Conservation (phyloP, 1,140 invertebrate genomes). For the Papilio aristodemus region DNA sequence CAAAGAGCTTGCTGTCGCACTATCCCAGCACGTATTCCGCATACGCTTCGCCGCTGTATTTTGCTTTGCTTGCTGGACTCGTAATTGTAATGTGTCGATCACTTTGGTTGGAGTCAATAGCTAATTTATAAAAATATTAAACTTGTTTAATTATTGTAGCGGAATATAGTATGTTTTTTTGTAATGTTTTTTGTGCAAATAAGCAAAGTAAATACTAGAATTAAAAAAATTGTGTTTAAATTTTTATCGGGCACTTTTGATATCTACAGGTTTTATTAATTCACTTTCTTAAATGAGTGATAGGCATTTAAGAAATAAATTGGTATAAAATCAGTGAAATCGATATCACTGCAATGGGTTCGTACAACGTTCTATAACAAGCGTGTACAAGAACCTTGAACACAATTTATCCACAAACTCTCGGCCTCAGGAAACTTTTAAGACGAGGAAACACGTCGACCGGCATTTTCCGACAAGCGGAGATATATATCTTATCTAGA, state of each 20-base stretch:
- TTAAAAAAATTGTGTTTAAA: no score
- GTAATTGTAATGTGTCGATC: background rate
- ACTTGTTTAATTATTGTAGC: no score
- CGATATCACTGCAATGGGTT: background rate
- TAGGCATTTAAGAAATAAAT: no score
- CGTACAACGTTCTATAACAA: background rate
- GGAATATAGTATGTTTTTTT: no score
- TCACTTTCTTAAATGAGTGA: no score
- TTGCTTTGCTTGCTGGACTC: background rate
- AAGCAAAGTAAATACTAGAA: no score
- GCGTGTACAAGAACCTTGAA: background rate
- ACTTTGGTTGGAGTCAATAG: no score
- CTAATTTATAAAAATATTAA: no score
- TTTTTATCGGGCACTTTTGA: no score
- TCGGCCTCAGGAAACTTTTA: constrained; percentile 6
- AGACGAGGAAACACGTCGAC: constrained; percentile 16
- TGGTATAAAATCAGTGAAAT: background rate
- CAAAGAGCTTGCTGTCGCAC: background rate
- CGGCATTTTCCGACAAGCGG: constrained; percentile 7
- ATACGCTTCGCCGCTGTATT: background rate
- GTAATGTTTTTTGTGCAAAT: no score
- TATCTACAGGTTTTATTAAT: no score
- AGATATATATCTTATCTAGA: constrained; percentile 19
- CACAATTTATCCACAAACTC: background rate
- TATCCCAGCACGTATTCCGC: background rate